Evolutionary conservation across 1,140 invertebrate species (phyloP), one percentile per base, ranked within the genome.

Genomic region (Apis florea): DNA sequence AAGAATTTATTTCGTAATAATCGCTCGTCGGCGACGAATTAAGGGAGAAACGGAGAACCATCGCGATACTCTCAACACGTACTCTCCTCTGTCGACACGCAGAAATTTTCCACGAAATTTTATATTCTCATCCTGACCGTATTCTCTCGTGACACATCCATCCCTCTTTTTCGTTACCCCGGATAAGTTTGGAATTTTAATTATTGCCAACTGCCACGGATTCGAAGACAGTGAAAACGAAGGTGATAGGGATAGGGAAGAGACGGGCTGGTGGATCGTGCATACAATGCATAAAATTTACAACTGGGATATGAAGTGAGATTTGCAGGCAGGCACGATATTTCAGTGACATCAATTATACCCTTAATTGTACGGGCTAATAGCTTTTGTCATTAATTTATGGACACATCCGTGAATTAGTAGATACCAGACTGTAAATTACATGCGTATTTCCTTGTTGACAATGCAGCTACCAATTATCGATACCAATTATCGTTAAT

Each of bases 41-140:
- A 4, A 40, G 31, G 5, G 6, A 40, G 31, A 40, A 40, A 40
- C 2, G 5, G 5, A 40, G 31, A 6, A 40, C 5, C 5, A 4
- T 40, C 31, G 31, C 4, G 31, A 31, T 31, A 31, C 4, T 31
- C 31, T 40, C 31, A 40, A 40, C 24, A 70, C 24, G 68, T 21
- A 70, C 24, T 40, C 69, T 4, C 19, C 56, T 6, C 11, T 26
- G 6, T 19, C n/a, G 13, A 40, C 49, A 9, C 0, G 15, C 12
- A 3, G 10, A 24, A 21, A 51, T 12, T 24, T 21, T 26, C 24
- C 54, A 17, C 12, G 64, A n/a, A 31, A 61, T 63, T 63, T 71
- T 79, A 71, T 79, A 72, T 79, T 71, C 77, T 11, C 15, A 19
- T 21, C 68, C 53, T 17, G 47, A n/a, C 58, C 24, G 76, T n/a